phyloP scores from a whole-genome alignment of 37 sponge, comb jelly and placozoan genomes.

The Geodia barretti region DNA sequence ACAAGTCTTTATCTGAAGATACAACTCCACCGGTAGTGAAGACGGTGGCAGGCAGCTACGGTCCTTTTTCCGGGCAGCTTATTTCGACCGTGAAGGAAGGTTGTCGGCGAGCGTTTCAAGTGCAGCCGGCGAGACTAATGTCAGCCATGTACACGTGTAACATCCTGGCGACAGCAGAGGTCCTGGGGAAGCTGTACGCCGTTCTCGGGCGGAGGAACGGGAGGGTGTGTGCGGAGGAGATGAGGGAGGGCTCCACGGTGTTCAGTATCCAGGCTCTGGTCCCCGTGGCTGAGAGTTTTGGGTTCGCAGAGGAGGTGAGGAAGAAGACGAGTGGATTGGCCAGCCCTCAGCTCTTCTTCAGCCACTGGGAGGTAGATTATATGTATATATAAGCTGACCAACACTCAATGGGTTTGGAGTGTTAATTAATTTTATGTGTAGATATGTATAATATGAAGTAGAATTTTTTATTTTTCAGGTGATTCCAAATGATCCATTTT shows the following conservation, averaged over 20 bases:
- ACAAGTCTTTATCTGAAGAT: background rate
- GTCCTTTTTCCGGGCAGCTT: conserved; percentile 90
- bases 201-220: conserved; percentile 90
- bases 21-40: background rate
- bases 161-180: conserved; percentile 92
- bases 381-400: background rate
- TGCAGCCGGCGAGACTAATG: conserved; percentile 90
- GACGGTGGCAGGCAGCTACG: conserved; percentile 1
- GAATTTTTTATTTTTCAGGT: background rate
- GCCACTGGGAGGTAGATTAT: conserved; percentile 92
- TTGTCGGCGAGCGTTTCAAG: conserved; percentile 83
- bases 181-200: conserved; percentile 88
- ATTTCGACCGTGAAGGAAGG: conserved; percentile 93
- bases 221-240: conserved; percentile 78
- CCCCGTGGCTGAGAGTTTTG: conserved; percentile 98
- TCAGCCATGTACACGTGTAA: conserved; percentile 91
- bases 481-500: conserved; percentile 89
- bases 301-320: conserved; percentile 96
- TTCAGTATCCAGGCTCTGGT: conserved; percentile 83
- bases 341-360: conserved; percentile 96
- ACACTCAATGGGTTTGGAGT: background rate
- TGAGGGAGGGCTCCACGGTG: conserved; percentile 87
- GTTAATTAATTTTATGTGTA: background rate
- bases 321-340: conserved; percentile 97
- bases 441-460: background rate